Conservation (phyloP, 2,797 vertebrate genomes). For the Pangasius larnaudii region DNA sequence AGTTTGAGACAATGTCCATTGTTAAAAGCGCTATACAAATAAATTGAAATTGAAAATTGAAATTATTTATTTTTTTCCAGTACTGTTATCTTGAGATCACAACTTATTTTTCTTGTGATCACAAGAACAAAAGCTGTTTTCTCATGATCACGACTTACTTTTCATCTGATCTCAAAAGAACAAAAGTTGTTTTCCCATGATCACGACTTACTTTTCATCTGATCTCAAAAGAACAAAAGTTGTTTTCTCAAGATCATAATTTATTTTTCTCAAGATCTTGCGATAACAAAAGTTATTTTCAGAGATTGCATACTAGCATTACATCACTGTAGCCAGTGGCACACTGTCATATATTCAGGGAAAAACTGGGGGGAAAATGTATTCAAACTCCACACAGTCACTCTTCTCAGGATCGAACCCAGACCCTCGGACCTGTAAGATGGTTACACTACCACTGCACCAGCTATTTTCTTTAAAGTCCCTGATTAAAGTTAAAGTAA, state of each 20-base stretch:
- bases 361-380: neutral
- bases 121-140: neutral
- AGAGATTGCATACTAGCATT: neutral
- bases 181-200: neutral
- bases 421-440: neutral
- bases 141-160: neutral
- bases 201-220: neutral
- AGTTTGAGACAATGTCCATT: no score
- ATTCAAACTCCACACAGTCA: neutral
- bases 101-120: neutral
- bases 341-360: neutral
- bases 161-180: neutral
- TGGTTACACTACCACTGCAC: neutral
- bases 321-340: neutral
- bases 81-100: neutral
- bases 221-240: neutral
- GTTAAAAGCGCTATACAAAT: no score
- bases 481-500: constrained; percentile 1
- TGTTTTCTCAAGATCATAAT: neutral
- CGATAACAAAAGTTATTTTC: neutral
- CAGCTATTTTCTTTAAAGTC: neutral
- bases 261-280: neutral
- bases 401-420: neutral
- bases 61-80: neutral
- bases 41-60: no score